Conservation (phyloP, 1,140 invertebrate genomes). For the Drosophila rufa region DNA sequence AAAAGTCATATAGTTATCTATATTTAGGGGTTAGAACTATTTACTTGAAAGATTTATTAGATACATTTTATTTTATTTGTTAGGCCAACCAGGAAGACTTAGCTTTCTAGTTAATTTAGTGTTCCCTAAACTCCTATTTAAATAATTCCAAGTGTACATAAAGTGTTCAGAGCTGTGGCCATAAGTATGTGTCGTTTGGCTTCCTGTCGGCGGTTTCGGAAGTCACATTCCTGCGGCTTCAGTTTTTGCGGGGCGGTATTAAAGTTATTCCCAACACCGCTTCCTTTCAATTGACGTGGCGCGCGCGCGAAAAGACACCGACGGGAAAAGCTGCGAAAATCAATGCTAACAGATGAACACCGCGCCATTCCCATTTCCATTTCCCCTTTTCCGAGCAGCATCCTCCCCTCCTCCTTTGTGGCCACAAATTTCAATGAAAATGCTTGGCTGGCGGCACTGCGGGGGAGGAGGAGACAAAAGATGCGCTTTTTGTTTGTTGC, state of each 20-base stretch:
- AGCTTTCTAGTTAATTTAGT: too few relatives aligned
- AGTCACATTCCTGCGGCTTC: conserved; percentile 72
- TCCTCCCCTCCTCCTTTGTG: not conserved
- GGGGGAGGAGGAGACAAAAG: conserved; percentile 31
- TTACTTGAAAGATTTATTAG: too few relatives aligned
- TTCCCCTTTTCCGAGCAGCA: not conserved
- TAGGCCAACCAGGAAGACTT: not conserved
- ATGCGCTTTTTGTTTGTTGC: conserved; percentile 28
- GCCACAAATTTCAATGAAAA: conserved; percentile 39
- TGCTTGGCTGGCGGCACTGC: conserved; percentile 25
- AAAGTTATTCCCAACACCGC: conserved; percentile 30
- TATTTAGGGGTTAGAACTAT: too few relatives aligned
- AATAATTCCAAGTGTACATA: conserved; percentile 13
- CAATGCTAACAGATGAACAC: conserved; percentile 46
- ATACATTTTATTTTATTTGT: too few relatives aligned
- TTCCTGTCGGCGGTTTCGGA: conserved; percentile 45
- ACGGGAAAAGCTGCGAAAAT: conserved; percentile 56
- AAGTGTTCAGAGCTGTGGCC: conserved; percentile 15
- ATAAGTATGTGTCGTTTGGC: conserved; percentile 48
- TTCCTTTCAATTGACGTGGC: conserved; percentile 47
- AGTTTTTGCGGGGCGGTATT: conserved; percentile 29
- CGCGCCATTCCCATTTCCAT: not conserved
- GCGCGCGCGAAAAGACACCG: conserved; percentile 16
- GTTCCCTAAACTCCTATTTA: not conserved
- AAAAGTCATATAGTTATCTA: not conserved